Evolutionary conservation across 2,888 invertebrate genomes (phyloP).

Genomic region (Dolichomitus sp.): DNA sequence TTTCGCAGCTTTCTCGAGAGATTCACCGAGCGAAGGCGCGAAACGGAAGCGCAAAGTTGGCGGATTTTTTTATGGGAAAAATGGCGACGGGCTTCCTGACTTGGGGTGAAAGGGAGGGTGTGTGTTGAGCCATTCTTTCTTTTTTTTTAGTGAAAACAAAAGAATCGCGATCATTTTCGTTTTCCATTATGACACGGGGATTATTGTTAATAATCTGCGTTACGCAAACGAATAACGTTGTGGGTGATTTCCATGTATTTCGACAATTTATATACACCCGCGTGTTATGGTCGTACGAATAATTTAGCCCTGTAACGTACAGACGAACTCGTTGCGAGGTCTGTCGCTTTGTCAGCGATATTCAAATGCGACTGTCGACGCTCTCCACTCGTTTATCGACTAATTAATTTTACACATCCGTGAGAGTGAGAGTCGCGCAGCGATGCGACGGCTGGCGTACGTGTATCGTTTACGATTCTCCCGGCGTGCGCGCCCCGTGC

Average conservation of each 20-base stretch:
- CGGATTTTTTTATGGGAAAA: conserved; percentile 82
- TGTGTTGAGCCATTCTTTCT: background rate
- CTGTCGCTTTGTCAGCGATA: conserved; percentile 52
- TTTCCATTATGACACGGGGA: background rate
- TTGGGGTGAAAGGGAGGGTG: background rate
- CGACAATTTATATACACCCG: background rate
- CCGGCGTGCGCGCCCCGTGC: conserved; percentile 69
- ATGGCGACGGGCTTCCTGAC: conserved; percentile 77
- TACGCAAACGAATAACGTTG: background rate
- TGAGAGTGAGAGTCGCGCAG: background rate
- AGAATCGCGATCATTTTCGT: background rate
- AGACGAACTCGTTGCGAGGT: background rate
- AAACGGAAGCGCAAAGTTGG: conserved; percentile 85
- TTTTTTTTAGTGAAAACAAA: background rate
- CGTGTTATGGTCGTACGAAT: conserved; percentile 9
- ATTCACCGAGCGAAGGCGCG: conserved; percentile 78
- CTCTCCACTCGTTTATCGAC: conserved; percentile 58
- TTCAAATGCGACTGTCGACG: conserved; percentile 60
- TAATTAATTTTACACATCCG: conserved; percentile 58
- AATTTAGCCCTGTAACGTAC: background rate
- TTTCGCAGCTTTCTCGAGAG: conserved; percentile 76
- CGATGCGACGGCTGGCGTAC: conserved; percentile 27
- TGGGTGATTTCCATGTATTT: background rate
- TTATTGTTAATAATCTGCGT: background rate
- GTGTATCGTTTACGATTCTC: conserved; percentile 49